Base-by-base conservation (phyloP, 2,797 vertebrate genomes). In the Molothrus aeneus region DNA sequence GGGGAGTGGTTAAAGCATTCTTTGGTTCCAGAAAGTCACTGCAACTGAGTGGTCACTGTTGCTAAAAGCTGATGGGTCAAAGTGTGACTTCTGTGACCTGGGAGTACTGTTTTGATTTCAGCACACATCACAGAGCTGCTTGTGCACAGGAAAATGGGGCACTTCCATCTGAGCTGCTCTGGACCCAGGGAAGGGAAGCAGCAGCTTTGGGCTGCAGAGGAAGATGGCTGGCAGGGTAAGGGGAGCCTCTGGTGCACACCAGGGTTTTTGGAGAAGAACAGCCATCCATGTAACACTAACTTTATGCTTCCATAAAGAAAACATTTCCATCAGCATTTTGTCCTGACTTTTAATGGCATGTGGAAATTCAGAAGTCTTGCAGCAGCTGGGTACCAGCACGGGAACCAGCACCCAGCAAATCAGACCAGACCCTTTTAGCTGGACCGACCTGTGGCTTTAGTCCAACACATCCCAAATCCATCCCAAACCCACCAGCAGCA, bases 271-370 rank as follows among this genome's bases (percentile, higher is more conserved):
- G 45, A 64, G 26, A 25, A 34, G 36, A 60, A 18, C 17, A 72
- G n/a, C 12, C 40, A 38, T 50, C 72, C 53, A 11, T 0, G 0
- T 12, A 26, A 17, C 17, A 2, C 28, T 38, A 18, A 42, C 34
- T 47, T 40, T 11, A 11, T 38, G 26, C 17, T 45, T 45, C 65
- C 59, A 22, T 36, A 26, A 36, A 29, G 47, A 57, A 18, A 43
- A 42, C 1, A 0, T 47, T 74, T 60, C 36, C 25, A 32, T 48
- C 12, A 6, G 29, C 3, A 0, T 59, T 84, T 82, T 80, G 31
- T 69, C 40, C n/a, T 43, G 24, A 28, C 50, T 79, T 80, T 21
- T 43, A 57, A 34, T 6, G 22, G 13, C 6, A 0, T 15, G 3
- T 51, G 51, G 60, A n/a, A 89, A 73, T 61, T 22, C 5, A 10